phyloP scores from a whole-genome alignment of 2,888 invertebrate genomes.

The Eupithecia exiguata region DNA sequence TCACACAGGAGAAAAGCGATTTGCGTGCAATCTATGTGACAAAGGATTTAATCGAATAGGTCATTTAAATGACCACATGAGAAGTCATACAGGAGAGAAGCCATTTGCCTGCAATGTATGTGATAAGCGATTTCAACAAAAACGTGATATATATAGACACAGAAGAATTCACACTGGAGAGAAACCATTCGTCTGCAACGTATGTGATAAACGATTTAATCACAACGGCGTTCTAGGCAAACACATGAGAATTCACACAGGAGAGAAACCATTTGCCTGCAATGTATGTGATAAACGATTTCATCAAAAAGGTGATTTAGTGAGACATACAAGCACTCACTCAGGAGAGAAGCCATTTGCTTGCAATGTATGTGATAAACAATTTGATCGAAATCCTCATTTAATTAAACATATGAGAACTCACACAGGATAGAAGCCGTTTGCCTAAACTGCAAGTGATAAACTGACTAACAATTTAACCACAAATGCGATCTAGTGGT shows the following conservation, averaged over 20 bases:
- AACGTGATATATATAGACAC: neutral
- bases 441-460: neutral
- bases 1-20: neutral
- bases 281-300: constrained; percentile 2
- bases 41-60: neutral
- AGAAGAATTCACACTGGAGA: neutral
- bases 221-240: neutral
- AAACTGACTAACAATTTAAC: neutral
- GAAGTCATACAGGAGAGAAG: neutral
- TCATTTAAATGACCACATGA: neutral
- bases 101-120: neutral
- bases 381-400: neutral
- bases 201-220: neutral
- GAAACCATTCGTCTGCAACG: neutral
- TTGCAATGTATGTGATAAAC: constrained; percentile 4
- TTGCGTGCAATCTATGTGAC: neutral
- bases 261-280: neutral
- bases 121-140: neutral
- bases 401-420: neutral
- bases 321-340: neutral
- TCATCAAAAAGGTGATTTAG: neutral
- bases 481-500: neutral
- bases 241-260: constrained; percentile 3
- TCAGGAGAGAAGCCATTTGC: neutral
- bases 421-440: neutral